phyloP scores from a whole-genome alignment of 37 sponge, comb jelly and placozoan genomes.

The Beroe forskalii region DNA sequence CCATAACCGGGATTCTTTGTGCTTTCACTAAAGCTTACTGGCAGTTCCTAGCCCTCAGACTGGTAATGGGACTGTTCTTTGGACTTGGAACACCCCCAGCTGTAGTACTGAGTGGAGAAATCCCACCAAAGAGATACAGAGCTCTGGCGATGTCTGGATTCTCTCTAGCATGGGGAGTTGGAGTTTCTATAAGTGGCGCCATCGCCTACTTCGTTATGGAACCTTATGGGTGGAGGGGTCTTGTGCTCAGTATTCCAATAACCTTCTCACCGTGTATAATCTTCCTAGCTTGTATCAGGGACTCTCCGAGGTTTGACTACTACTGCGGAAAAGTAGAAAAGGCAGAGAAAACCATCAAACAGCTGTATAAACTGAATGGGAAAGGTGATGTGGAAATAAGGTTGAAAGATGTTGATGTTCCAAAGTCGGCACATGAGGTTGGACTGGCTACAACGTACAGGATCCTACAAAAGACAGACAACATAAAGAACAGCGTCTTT shows the following conservation, averaged over 20 bases:
- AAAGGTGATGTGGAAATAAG: background rate
- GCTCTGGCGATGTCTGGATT: background rate
- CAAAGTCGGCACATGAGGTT: background rate
- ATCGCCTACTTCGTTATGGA: constrained; percentile 10
- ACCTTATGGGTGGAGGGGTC: constrained; percentile 7
- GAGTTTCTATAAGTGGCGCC: background rate
- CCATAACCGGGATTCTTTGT: background rate
- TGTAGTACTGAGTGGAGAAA: background rate
- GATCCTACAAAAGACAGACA: background rate
- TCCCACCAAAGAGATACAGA: constrained; percentile 1
- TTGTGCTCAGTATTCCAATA: background rate
- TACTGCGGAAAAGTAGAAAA: background rate
- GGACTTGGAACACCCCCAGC: background rate
- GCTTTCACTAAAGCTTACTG: background rate
- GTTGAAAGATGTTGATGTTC: background rate
- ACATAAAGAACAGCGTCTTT: background rate
- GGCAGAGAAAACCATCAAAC: constrained; percentile 1
- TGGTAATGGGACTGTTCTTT: background rate
- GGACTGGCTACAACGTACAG: background rate
- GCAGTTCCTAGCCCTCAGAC: background rate
- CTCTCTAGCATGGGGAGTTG: constrained; percentile 3
- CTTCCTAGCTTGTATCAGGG: constrained; percentile 12
- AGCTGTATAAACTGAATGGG: constrained; percentile 17
- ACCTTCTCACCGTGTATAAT: constrained; percentile 13
- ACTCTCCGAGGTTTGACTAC: constrained; percentile 12